A percentile compares a stretch with the other conserved stretches of the same genome.
Evolutionary conservation across 2,113 vertebrate species (phyloP).

Genomic region (Perca schrenkii): DNA sequence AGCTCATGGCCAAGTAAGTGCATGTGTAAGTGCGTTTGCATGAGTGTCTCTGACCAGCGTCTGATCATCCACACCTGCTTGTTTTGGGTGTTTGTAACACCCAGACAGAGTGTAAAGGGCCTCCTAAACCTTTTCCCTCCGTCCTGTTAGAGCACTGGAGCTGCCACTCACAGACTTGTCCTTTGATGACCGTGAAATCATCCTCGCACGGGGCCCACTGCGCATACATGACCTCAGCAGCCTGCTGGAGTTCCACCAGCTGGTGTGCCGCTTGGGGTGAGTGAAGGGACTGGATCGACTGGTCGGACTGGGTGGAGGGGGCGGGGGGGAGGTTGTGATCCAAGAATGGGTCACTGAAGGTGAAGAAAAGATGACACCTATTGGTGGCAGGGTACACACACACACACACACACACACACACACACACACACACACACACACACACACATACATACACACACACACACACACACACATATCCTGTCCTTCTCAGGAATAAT

Average conservation of each 20-base stretch:
- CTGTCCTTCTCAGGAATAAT: not conserved
- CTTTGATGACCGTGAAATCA: constrained; percentile 93
- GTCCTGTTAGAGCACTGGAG: constrained; percentile 86
- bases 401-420: not conserved
- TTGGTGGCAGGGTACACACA: constrained; percentile 29
- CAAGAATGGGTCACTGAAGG: too few relatives aligned
- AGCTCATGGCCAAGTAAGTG: constrained; percentile 93
- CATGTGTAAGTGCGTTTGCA: not conserved
- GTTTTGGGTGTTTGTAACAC: not conserved
- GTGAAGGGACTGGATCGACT: constrained; percentile 56
- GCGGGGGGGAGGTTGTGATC: not conserved
- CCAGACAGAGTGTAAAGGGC: not conserved
- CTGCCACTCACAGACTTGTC: constrained; percentile 92
- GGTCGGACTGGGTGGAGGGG: constrained; percentile 17
- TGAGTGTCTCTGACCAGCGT: not conserved
- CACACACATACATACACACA: too few relatives aligned
- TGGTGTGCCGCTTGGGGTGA: constrained; percentile 90
- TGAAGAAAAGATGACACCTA: constrained; percentile 48
- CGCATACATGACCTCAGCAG: constrained; percentile 86
- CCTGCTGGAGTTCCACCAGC: constrained; percentile 92
- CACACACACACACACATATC: not conserved
- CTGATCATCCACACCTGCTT: not conserved
- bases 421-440: too few relatives aligned
- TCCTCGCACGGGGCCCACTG: constrained; percentile 90
- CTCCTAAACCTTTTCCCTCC: constrained; percentile 9